Evolutionary conservation across 2,888 invertebrate species (phyloP), one percentile per base, ranked within the genome.

Genomic region (Thymelicus lineola): DNA sequence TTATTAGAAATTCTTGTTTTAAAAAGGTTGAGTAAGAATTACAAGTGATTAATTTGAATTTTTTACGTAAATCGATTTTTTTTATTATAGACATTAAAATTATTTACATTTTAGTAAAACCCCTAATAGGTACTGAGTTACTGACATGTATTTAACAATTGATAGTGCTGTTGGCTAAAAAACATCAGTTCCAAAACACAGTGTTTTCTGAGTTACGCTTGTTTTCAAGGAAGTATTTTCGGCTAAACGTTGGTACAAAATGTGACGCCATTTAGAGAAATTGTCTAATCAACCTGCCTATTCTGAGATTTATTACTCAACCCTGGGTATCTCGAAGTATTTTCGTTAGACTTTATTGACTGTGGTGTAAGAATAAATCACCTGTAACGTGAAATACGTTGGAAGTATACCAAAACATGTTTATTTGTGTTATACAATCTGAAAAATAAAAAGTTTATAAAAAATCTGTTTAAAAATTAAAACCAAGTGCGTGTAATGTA

Each of bases 231-330:
- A 81, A 74, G 76, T 80, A 80, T 84, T 84, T 77, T 77, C 75
- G 80, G 76, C 77, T 81, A 82, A 82, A 85, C 81, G 79, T 80
- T 76, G 80, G 86, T 86, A 77, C 86, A 84, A 28, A 85, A 86
- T 83, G 84, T 77, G 79, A 79, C 79, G 80, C 85, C 85, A 86
- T 90, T 88, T 82, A 79, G 80, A 84, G 87, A 82, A 88, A 87
- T 84, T 84, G 87, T 88, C 87, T 90, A 89, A 91, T 91, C 90
- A 90, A 90, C 89, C 89, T 89, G 88, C 87, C 90, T 86, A 87
- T 90, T 84, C 82, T 82, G 84, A 85, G 86, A 89, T 90, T 90
- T 91, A 90, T 89, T 85, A 84, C 84, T 74, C 82, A 83, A 79
- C 85, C 82, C 81, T 80, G 80, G 80, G 84, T 82, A 80, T 80